Percentiles rank a stretch among this genome's conserved stretches.
Conservation (phyloP, 2,797 vertebrate species). For the Darevskia nairensis region DNA sequence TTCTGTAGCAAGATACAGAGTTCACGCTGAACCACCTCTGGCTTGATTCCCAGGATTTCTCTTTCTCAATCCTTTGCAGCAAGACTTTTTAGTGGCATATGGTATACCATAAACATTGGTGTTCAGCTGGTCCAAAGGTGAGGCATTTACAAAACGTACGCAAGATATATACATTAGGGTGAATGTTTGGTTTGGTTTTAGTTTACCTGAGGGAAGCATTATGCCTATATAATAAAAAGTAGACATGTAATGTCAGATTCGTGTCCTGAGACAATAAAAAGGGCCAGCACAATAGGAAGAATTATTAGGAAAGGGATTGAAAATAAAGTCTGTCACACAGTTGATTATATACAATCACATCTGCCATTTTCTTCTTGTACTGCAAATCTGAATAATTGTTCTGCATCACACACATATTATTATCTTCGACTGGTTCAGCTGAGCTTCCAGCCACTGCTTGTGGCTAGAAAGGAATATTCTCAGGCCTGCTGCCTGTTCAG, state of each 20-base stretch:
- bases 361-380: background rate
- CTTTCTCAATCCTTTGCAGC: slow-evolving; percentile 6
- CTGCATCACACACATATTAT: background rate
- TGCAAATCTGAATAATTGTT: background rate
- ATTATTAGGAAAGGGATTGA: background rate
- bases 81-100: background rate
- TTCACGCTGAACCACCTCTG: slow-evolving; percentile 22
- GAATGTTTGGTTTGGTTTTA: slow-evolving; percentile 19
- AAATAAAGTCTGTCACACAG: background rate
- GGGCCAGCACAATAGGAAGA: background rate
- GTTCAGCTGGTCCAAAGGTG: slow-evolving; percentile 14
- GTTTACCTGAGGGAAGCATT: background rate
- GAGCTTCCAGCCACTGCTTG: background rate
- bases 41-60: slow-evolving; percentile 7
- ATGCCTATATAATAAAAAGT: slow-evolving; percentile 9
- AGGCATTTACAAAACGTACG: background rate
- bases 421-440: background rate
- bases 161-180: background rate
- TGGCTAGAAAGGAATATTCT: background rate
- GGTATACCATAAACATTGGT: background rate
- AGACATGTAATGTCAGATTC: background rate
- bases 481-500: background rate
- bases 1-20: slow-evolving; percentile 11
- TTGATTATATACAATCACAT: background rate
- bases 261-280: background rate